These are phyloP conservation scores for Sebastes itinus DNA, from an alignment of 2,797 vertebrate genomes.

Conservation along the genomic window DNA sequence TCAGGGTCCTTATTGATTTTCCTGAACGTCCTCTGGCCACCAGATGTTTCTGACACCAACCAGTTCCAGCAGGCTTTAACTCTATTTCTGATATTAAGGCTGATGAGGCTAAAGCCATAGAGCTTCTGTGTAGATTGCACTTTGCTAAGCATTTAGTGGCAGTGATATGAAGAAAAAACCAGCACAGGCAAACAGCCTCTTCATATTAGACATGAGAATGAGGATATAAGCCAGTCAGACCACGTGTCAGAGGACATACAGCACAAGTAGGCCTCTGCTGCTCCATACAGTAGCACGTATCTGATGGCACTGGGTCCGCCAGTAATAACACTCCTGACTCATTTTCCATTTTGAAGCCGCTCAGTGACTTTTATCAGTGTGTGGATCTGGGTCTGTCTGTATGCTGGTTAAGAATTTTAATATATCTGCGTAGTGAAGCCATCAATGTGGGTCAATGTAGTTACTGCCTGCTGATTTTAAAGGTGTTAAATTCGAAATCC, in stretches of 20 bases:
- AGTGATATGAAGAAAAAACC: not conserved
- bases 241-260: conserved; percentile 21
- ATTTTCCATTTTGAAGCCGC: conserved; percentile 35
- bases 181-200: not conserved
- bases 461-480: not conserved
- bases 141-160: conserved; percentile 14
- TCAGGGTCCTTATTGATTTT: conserved; percentile 69
- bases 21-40: conserved; percentile 38
- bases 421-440: not conserved
- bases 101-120: conserved; percentile 11
- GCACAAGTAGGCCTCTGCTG: not conserved
- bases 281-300: conserved; percentile 19
- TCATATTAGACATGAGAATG: conserved; percentile 18
- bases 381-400: not conserved
- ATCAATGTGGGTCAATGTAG: not conserved
- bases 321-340: conserved; percentile 26
- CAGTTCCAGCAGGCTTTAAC: conserved; percentile 52
- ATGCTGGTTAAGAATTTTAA: conserved; percentile 1
- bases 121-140: conserved; percentile 1
- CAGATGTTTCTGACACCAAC: conserved; percentile 64
- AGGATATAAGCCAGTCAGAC: conserved; percentile 27
- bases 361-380: conserved; percentile 11
- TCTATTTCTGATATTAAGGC: conserved; percentile 31
- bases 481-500: too few species aligned
- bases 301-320: conserved; percentile 14